Evolutionary conservation across 2,888 invertebrate genomes (phyloP).

Genomic region (Xylophagus ater): DNA sequence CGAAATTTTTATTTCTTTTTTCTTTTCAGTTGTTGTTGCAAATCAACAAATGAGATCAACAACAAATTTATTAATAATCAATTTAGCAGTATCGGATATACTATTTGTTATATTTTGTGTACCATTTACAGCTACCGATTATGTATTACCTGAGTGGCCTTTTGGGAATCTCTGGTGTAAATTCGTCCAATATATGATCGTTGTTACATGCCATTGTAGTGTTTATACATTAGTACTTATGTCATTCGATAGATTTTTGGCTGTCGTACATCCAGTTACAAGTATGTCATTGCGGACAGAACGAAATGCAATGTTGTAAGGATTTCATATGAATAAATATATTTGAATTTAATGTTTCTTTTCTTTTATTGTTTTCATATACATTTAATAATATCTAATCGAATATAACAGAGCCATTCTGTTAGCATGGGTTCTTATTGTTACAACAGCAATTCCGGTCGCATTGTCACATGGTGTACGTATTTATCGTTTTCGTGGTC

Average conservation of each 20-base stretch:
- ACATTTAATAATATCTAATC: too few relatives aligned
- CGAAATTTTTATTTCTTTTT: too few relatives aligned
- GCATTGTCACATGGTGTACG: conserved; percentile 66
- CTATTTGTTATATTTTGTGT: conserved; percentile 89
- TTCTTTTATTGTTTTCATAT: conserved; percentile 12
- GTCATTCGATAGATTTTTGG: conserved; percentile 85
- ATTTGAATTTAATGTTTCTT: conserved; percentile 1
- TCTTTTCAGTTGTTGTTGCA: conserved; percentile 62
- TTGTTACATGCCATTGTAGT: conserved; percentile 85
- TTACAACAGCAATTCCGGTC: conserved; percentile 66
- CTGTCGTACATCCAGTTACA: conserved; percentile 84
- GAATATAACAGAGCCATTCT: conserved; percentile 52
- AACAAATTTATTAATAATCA: conserved; percentile 84
- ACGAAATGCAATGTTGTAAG: conserved; percentile 56
- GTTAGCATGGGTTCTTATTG: conserved; percentile 69
- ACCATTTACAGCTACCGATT: conserved; percentile 86
- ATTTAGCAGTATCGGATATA: conserved; percentile 80
- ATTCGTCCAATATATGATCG: conserved; percentile 73
- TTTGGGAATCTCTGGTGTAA: conserved; percentile 86
- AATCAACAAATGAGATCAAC: conserved; percentile 89
- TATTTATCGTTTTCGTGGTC: conserved; percentile 51
- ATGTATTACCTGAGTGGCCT: conserved; percentile 79
- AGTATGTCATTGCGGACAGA: conserved; percentile 79
- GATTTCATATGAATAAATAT: conserved; percentile 14
- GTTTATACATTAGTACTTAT: conserved; percentile 89